Evolutionary conservation across 2,113 vertebrate genomes (phyloP), one percentile per base, ranked within the genome.

Genomic region (Microcebus murinus): DNA sequence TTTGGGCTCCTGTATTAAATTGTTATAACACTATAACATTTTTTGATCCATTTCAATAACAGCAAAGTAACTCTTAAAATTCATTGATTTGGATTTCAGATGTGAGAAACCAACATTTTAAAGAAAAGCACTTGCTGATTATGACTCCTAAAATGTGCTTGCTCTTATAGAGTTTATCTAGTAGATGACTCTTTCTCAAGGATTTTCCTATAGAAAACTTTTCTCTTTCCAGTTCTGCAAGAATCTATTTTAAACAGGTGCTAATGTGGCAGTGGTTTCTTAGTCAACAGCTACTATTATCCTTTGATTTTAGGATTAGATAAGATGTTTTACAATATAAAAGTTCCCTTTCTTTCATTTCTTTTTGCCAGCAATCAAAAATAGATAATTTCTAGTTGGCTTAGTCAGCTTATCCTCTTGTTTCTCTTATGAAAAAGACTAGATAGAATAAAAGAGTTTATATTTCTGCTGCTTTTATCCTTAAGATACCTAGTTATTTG

Each of bases 81-180:
- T 68, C n/a, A 67, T 74, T 45, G 55, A 61, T 59, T 90, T 83
- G 84, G 36, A 84, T 76, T 88, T 77, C 52, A 88, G 68, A 91
- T 45, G 61, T 91, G n/a, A 91, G 81, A 61, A 90, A 52, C 42
- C 52, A 88, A 42, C 29, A 52, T 94, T 88, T 68, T 91, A 34
- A 93, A 52, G 39, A 52, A 86, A 61, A 82, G 59, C n/a, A n/a
- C 70, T 29, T 48, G 48, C 65, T 63, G 18, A 45, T 45, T 61
- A 65, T 70, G n/a, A 76, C 7, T n/a, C n/a, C 42, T 89, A 87
- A 90, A 73, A 73, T 55, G 18, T 31, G 10, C 55, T 63, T 84
- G 59, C 61, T 80, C 42, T 42, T 92, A 34, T 1, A 29, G 61
- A 59, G 67, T 25, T 34, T 39, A 61, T 45, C 23, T 71, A 59